Evolutionary conservation across 2,888 invertebrate species (phyloP).

Genomic region (Mimachlamys varia): DNA sequence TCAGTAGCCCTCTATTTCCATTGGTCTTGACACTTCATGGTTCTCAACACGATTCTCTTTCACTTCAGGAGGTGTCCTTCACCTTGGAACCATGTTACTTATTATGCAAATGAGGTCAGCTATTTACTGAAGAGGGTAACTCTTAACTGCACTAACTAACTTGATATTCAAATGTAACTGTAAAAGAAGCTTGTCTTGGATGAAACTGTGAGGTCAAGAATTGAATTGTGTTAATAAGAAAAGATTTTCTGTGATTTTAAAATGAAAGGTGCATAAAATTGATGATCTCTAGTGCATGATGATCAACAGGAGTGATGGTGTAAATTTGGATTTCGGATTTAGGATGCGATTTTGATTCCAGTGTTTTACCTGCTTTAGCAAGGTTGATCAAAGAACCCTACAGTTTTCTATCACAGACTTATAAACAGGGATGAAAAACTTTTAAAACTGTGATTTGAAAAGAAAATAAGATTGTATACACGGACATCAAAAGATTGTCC

Average conservation of each 20-base stretch:
- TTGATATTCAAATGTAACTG: neutral
- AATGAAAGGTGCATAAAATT: neutral
- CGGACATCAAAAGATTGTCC: neutral
- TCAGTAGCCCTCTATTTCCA: neutral
- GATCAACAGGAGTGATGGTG: neutral
- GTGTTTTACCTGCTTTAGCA: neutral
- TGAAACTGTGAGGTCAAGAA: neutral
- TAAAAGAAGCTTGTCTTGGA: neutral
- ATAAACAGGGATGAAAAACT: neutral
- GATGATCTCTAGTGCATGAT: neutral
- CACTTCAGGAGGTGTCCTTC: neutral
- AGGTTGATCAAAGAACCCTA: neutral
- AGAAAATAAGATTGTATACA: neutral
- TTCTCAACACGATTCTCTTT: neutral
- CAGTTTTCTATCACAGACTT: neutral
- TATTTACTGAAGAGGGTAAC: neutral
- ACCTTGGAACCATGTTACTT: neutral
- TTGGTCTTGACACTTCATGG: neutral
- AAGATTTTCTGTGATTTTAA: neutral
- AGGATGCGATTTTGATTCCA: neutral
- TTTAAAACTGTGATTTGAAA: neutral
- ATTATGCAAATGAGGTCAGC: neutral
- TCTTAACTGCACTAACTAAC: neutral
- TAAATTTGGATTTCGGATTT: neutral
- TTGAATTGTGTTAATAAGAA: neutral